phyloP scores from a whole-genome alignment of 2,797 vertebrate genomes.

The Nannoperca australis region DNA sequence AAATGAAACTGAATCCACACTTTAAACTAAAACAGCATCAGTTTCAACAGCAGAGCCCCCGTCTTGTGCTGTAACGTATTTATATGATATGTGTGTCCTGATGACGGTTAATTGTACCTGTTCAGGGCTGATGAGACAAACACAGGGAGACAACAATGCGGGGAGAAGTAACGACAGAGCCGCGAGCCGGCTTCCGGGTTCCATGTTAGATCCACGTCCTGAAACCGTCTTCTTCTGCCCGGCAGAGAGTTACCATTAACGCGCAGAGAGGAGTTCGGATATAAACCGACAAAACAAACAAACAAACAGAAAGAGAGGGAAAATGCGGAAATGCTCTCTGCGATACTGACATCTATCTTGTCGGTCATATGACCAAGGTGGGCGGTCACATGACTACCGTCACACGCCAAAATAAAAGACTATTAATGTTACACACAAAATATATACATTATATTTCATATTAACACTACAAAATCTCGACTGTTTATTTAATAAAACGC shows the following conservation, averaged over 20 bases:
- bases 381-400: constrained; percentile 49
- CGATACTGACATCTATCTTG: rapidly evolving
- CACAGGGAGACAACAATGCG: constrained; percentile 5
- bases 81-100: not conserved
- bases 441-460: too few species aligned
- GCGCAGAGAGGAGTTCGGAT: rapidly evolving
- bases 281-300: not conserved
- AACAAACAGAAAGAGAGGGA: rapidly evolving
- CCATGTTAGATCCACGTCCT: constrained; percentile 33
- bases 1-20: not conserved
- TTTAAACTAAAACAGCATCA: not conserved
- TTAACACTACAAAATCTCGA: not conserved
- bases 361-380: constrained; percentile 51
- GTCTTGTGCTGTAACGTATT: too few species aligned
- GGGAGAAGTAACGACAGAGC: constrained; percentile 12
- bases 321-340: rapidly evolving
- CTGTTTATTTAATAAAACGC: not conserved
- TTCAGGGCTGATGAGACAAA: rapidly evolving
- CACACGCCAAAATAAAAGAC: constrained; percentile 39
- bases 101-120: constrained; percentile 29
- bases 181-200: constrained; percentile 27
- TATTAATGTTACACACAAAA: too few species aligned
- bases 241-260: not conserved
- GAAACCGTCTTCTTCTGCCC: not conserved
- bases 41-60: not conserved